Base-by-base conservation (phyloP, 2,113 vertebrate genomes). In the Amblyopsis rosae region DNA sequence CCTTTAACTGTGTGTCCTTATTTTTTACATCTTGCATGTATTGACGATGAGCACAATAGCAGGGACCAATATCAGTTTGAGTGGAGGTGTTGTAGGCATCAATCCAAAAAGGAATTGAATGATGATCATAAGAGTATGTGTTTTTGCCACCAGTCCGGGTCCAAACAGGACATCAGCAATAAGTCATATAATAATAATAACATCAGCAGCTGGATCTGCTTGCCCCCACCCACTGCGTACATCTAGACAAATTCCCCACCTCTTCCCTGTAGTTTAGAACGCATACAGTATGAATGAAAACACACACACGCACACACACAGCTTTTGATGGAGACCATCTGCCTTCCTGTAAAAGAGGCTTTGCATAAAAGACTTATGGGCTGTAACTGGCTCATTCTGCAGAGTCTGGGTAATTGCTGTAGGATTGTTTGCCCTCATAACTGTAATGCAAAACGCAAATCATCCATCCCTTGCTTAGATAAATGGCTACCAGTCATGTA, bases 21-120 rank as follows among this genome's bases (percentile, higher is more conserved):
- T 41, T 41, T 41, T 41, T 41, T 5, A 58, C 56, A 70, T 77
- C 67, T 80, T 5, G 69, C 85, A 90, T 77, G 82, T 90, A 85
- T 76, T 65, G 62, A 63, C 64, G 67, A 33, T 26, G n/a, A n/a
- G 17, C 79, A 86, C 7, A 50, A 50, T 2, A 50, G 10, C n/a
- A n/a, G n/a, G 9, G 49, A 50, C 9, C 3, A 50, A 15, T 4
- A 73, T 41, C 0, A 41, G 4, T 41, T 41, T 41, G 35, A 41
- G 35, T 41, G 35, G 4, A 41, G 35, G 35, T 26, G 26, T 26
- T 26, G 26, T 41, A 41, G 35, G 35, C 35, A 7, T 41, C 4
- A 41, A 41, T 41, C 4, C 35, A 41, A 5, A 41, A 41, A 41
- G 35, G 35, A 26, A 26, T 26, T 26, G 26, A 26, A 26, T 26